Base-by-base conservation (phyloP, 2,888 invertebrate genomes). In the Nephrocerus scutellatus region DNA sequence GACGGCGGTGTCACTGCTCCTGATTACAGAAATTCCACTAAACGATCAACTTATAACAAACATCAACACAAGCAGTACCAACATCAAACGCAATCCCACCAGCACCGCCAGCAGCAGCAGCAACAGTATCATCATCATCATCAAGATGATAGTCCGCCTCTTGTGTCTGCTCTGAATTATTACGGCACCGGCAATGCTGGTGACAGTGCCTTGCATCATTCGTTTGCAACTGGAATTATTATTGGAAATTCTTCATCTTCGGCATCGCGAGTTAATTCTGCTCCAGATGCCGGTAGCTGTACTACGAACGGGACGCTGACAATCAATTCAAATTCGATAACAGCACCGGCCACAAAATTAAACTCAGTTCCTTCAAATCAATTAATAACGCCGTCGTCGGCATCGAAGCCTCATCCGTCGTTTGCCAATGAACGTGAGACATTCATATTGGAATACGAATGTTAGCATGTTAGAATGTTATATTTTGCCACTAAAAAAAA, bases 391-490 rank as follows among this genome's bases (percentile, higher is more conserved):
- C 26, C 14, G 37, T 43, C 15, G 39, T 35, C 26, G 47, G 41
- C 13, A 40, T 33, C 23, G 44, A 41, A 3, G 22, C 44, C 22
- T 6, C 19, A 16, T 24, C 18, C 15, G 36, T 39, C 42, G 22
- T 47, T 44, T 33, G 39, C 30, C 37, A 46, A 48, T 43, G 58
- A 53, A 39, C 52, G 56, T 37, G 60, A 66, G 47, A 55, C 58
- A 40, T 66, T 62, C 45, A 60, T 66, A 35, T 44, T 66, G 30
- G 65, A 66, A 47, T 66, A 66, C 50, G 63, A 66, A 52, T 66
- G 65, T 64, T 66, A 66, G 63, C 60, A 50, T 44, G 38, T 44
- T n/a, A n/a, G n/a, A n/a, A n/a, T n/a, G n/a, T n/a, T n/a, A n/a
- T n/a, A n/a, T n/a, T n/a, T n/a, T n/a, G n/a, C n/a, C n/a, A n/a